A percentile compares a stretch with the other conserved stretches of the same genome.
Conservation (phyloP, 2,888 invertebrate genomes). For the Timandra comae region DNA sequence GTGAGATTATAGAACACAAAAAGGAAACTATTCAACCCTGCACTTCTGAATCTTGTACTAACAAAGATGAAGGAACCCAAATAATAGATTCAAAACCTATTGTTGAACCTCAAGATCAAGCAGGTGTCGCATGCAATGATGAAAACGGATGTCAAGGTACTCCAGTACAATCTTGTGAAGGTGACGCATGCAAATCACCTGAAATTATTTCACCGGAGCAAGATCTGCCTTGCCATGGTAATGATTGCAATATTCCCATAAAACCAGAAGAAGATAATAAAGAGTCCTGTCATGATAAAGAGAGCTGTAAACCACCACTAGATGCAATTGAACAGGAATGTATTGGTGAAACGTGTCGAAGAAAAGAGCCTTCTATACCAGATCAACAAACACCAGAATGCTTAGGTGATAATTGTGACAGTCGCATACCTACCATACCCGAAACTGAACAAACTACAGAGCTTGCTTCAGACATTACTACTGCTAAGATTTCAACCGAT, state of each 20-base stretch:
- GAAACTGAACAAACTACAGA: not conserved
- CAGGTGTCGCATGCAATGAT: conserved; percentile 8
- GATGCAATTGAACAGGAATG: conserved; percentile 32
- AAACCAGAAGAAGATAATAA: conserved; percentile 7
- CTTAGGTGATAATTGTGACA: not conserved
- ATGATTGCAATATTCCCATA: conserved; percentile 22
- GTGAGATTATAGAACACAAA: conserved; percentile 32
- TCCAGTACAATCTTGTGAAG: conserved; percentile 28
- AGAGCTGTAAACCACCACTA: conserved; percentile 17
- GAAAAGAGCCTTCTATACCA: conserved; percentile 31
- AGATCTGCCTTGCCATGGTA: conserved; percentile 20
- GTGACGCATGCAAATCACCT: conserved; percentile 27
- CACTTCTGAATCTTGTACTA: conserved; percentile 27
- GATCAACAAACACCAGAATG: conserved; percentile 22
- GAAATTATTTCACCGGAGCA: conserved; percentile 15
- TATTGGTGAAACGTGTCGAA: conserved; percentile 41
- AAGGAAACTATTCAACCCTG: conserved; percentile 22
- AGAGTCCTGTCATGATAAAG: conserved; percentile 27
- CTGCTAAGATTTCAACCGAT: too few relatives aligned
- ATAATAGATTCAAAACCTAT: too few relatives aligned
- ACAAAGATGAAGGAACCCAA: conserved; percentile 11
- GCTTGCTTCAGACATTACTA: too few relatives aligned
- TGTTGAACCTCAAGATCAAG: conserved; percentile 7
- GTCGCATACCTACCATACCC: not conserved
- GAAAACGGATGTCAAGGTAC: conserved; percentile 18